Base-by-base conservation (phyloP, 2,113 vertebrate genomes). In the Brachypodius melanocephalos region DNA sequence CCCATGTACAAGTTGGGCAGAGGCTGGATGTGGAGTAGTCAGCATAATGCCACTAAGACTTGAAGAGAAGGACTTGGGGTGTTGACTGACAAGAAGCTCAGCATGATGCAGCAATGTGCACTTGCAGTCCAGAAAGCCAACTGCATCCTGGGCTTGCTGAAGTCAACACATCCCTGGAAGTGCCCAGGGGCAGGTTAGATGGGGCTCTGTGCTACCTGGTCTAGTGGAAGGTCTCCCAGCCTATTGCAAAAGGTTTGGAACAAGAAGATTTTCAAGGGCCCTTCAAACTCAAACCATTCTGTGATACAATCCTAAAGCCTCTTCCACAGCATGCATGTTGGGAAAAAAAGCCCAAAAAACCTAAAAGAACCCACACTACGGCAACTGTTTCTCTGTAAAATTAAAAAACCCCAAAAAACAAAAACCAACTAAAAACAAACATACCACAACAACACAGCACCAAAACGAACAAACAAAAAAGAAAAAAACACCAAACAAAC, bases 301-400 rank as follows among this genome's bases (percentile, higher is more conserved):
- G 17, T 28, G 61, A 49, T 68, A 49, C 45, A 4, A 28, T 9
- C 22, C 38, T 85, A 63, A 74, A 82, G 17, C 6, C 17, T 45
- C 61, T 49, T 69, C 42, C 28, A 74, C 8, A 45, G 14, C 6
- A 49, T 17, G 34, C 5, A 38, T 5, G 0, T 5, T 28, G 20
- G 17, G 6, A 6, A n/a, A 67, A 8, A n/a, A 72, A 31, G 1
- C 0, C 5, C 9, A 5, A 45, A 68, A 86, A 18, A 1, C 6
- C 11, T 15, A 32, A 52, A 74, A 38, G 20, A 34, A 1, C 11
- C 17, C 29, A 13, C 11, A 67, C 18, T 42, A 76, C 15, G 82
- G 54, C 25, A 88, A 79, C 25, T 42, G 21, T 31, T 66, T 51
- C 21, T 45, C n/a, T 49, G 3, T 24, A 51, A 14, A 8, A 67